These are phyloP conservation scores for Sinodicranocentrus sp. DNA, from an alignment of 2,888 invertebrate species.

Conservation along the genomic window DNA sequence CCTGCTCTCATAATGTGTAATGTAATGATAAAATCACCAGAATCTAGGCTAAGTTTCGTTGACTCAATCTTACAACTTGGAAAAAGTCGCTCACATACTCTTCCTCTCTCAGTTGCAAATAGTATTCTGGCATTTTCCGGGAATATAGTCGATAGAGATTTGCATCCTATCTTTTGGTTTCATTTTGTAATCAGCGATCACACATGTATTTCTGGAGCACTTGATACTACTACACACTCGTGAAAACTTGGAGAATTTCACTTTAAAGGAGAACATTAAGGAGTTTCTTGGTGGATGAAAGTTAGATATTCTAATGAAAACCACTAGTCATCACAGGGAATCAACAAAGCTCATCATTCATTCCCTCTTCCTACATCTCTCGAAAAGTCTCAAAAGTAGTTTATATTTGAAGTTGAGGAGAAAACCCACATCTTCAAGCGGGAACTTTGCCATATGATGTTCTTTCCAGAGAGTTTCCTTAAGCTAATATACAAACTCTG, in stretches of 20 bases:
- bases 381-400: constrained; percentile 6
- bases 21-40: constrained; percentile 6
- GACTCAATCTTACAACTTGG: no score
- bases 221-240: no score
- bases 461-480: not conserved
- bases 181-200: no score
- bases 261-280: not conserved
- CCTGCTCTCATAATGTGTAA: constrained; percentile 10
- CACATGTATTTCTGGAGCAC: no score
- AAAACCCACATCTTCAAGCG: not conserved
- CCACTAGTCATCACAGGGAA: not conserved
- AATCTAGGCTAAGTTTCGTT: not conserved
- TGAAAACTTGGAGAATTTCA: not conserved
- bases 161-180: no score
- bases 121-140: no score
- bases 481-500: not conserved
- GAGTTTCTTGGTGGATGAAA: not conserved
- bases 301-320: constrained; percentile 12
- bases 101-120: no score
- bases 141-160: no score
- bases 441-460: constrained; percentile 5
- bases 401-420: not conserved
- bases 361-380: not conserved
- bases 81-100: no score
- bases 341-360: constrained; percentile 16